phyloP scores from a whole-genome alignment of 2,797 vertebrate genomes.

The Acanthiza pusilla region DNA sequence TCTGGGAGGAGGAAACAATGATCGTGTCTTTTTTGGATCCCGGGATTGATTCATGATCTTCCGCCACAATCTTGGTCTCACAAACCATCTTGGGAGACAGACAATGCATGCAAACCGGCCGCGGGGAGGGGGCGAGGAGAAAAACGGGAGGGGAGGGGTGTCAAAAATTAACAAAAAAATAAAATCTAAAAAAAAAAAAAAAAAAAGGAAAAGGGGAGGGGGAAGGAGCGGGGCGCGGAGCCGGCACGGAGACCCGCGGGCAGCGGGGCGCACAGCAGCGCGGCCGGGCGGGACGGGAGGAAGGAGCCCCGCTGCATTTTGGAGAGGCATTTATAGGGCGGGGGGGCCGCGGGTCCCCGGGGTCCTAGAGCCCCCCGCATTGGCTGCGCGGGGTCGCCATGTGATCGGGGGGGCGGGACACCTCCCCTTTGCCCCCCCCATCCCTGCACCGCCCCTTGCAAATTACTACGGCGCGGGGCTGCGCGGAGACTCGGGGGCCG shows the following conservation, averaged over 20 bases:
- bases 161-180: not conserved
- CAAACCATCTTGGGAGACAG: constrained; percentile 97
- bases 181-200: not conserved
- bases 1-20: constrained; percentile 77
- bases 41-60: constrained; percentile 89
- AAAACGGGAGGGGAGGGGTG: not conserved
- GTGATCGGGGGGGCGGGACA: constrained; percentile 71
- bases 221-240: constrained; percentile 59
- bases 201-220: not conserved
- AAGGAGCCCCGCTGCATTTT: constrained; percentile 82
- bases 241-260: constrained; percentile 75
- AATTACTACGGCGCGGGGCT: constrained; percentile 42
- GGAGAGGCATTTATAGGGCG: constrained; percentile 87
- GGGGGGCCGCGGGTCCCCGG: constrained; percentile 79
- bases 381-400: constrained; percentile 78
- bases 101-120: constrained; percentile 91
- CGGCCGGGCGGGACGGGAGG: constrained; percentile 82
- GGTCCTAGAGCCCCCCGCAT: constrained; percentile 80
- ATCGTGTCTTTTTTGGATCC: constrained; percentile 88
- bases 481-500: not conserved
- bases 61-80: constrained; percentile 97
- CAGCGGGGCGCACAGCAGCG: constrained; percentile 64
- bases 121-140: constrained; percentile 28
- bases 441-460: constrained; percentile 40
- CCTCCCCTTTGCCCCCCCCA: not conserved